These are phyloP conservation scores for Harpagoxenus sublaevis DNA, from an alignment of 2,888 invertebrate genomes.

Conservation along the genomic window DNA sequence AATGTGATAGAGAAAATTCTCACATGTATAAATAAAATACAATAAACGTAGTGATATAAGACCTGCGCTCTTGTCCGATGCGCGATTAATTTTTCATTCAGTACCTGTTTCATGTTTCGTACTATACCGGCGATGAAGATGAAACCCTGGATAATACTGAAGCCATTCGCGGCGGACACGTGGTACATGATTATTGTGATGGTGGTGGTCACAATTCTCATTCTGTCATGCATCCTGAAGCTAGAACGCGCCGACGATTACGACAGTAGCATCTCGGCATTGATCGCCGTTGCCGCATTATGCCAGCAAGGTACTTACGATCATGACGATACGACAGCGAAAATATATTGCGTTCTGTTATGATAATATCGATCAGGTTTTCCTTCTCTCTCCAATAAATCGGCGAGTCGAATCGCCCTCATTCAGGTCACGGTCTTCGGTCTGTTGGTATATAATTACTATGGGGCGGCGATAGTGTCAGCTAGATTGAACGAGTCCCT, in stretches of 20 bases:
- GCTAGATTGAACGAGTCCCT: conserved; percentile 79
- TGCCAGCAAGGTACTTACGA: conserved; percentile 77
- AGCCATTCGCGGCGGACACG: conserved; percentile 73
- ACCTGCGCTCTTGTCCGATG: neutral
- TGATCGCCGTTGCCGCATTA: conserved; percentile 73
- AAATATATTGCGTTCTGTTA: neutral
- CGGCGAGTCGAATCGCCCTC: conserved; percentile 79
- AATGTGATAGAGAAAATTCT: neutral
- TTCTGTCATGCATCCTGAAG: conserved; percentile 69
- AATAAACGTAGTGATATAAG: neutral
- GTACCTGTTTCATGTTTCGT: conserved; percentile 79
- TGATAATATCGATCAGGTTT: conserved; percentile 72
- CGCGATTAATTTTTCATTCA: conserved; percentile 51
- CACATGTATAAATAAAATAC: neutral
- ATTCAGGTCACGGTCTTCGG: conserved; percentile 79
- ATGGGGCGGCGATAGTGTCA: conserved; percentile 82
- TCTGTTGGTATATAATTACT: conserved; percentile 81
- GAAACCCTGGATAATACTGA: conserved; percentile 71
- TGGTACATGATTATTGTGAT: conserved; percentile 74
- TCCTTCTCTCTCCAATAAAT: conserved; percentile 69
- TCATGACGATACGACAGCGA: neutral
- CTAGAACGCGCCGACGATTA: conserved; percentile 64
- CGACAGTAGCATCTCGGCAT: conserved; percentile 58
- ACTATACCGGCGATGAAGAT: conserved; percentile 71
- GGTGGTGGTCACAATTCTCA: conserved; percentile 54